Base-by-base conservation (phyloP, 2,113 vertebrate species). In the Odocoileus virginianus region DNA sequence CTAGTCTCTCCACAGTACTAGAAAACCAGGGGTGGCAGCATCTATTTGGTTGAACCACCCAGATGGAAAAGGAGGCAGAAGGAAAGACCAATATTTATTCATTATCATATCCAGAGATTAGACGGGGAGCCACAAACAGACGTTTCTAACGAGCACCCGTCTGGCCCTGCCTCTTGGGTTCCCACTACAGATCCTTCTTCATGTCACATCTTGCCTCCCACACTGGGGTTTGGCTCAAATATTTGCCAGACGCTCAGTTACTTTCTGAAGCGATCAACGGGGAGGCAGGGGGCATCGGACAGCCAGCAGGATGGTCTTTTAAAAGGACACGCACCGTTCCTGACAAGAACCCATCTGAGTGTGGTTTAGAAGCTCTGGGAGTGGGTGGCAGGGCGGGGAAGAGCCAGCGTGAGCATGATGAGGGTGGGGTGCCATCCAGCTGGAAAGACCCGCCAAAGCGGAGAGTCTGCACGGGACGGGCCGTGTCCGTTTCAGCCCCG, bases 21-120 rank as follows among this genome's bases (percentile, higher is more conserved):
- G 40, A 84, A 50, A 95, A 71, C 47, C 7, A 91, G 50, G 89
- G 33, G 52, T 1, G 16, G 57, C 52, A 6, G 57, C 40, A 16
- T 60, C 74, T 67, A 1, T 17, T 15, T 36, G 54, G 81, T n/a
- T 36, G 78, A 94, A 52, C 55, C 84, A 16, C 54, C 55, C 79
- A 67, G 55, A 81, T 12, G 87, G 94, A 43, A n/a, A 71, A 82
- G 30, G 76, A 93, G 13, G 64, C 91, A 55, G 88, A 17, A 95
- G 45, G 60, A 83, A 86, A 97, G 96, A 47, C 78, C 94, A 43
- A 81, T 88, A 91, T 96, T 90, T 93, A 84, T 87, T 97, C 96
- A 36, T 76, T 14, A 83, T 79, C 92, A 30, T 47, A 25, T 47
- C 60, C 91, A 67, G 97, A 89, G 58, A 93, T 91, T 64, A 87